A percentile compares a stretch with the other conserved stretches of the same genome.
phyloP scores from a whole-genome alignment of 2,113 vertebrate genomes.

The Sitta europaea region DNA sequence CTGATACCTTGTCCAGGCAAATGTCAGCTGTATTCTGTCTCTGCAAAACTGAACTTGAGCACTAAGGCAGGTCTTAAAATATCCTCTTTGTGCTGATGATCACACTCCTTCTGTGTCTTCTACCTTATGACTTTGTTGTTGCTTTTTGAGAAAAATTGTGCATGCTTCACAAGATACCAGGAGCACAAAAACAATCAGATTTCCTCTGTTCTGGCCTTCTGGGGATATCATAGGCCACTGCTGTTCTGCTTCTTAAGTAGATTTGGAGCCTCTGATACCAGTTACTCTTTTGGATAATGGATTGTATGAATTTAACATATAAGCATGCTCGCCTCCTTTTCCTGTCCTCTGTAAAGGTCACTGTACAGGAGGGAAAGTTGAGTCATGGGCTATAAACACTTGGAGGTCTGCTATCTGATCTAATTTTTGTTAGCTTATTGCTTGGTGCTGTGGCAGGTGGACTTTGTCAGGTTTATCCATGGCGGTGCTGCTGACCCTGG shows the following conservation, averaged over 20 bases:
- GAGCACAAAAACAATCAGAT: background rate
- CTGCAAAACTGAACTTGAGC: background rate
- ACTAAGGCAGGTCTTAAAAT: background rate
- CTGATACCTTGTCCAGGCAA: background rate
- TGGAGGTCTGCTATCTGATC: constrained; percentile 10
- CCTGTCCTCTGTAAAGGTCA: constrained; percentile 8
- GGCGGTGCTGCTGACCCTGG: background rate
- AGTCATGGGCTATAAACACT: constrained; percentile 47
- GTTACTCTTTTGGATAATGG: background rate
- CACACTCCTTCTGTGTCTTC: background rate
- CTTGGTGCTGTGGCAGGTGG: constrained; percentile 2
- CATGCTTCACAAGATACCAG: background rate
- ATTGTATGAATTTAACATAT: constrained; percentile 32
- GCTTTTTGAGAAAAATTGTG: background rate
- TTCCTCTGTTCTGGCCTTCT: background rate
- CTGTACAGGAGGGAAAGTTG: constrained; percentile 32
- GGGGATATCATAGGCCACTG: background rate
- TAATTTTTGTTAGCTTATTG: constrained; percentile 32
- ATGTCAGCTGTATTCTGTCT: background rate
- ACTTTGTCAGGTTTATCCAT: background rate
- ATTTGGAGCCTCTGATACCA: background rate
- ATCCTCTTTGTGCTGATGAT: background rate
- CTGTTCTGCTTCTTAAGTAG: background rate
- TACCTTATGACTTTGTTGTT: background rate
- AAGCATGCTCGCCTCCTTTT: background rate